phyloP scores from a whole-genome alignment of 2,797 vertebrate species.

The Chrysocyon brachyurus region DNA sequence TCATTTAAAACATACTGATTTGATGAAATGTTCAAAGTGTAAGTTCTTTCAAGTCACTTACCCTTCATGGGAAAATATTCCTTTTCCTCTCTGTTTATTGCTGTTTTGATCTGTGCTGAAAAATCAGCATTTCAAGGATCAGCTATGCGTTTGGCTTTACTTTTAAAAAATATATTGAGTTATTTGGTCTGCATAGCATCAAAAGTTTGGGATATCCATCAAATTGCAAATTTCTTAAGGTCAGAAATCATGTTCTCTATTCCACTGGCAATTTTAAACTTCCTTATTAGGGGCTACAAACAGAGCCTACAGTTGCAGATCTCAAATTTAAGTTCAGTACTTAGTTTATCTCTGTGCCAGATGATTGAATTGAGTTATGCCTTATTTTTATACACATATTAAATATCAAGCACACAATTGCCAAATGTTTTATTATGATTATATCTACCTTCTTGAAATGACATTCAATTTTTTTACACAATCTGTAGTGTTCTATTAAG shows the following conservation, averaged over 20 bases:
- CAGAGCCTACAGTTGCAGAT: background rate
- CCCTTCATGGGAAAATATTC: background rate
- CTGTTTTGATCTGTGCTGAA: conserved; percentile 52
- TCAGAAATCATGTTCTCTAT: conserved; percentile 24
- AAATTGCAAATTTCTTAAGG: conserved; percentile 47
- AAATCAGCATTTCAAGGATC: conserved; percentile 59
- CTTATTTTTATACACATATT: conserved; percentile 27
- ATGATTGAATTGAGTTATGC: background rate
- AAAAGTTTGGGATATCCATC: conserved; percentile 43
- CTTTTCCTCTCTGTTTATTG: conserved; percentile 40
- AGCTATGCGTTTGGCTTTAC: conserved; percentile 24
- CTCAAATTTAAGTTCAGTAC: conserved; percentile 13
- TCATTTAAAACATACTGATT: conserved; percentile 33
- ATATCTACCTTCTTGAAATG: conserved; percentile 6
- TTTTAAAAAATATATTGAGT: conserved; percentile 30
- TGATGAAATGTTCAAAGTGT: conserved; percentile 20
- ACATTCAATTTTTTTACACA: background rate
- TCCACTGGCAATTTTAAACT: conserved; percentile 24
- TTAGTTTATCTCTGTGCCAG: conserved; percentile 20
- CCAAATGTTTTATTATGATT: conserved; percentile 35
- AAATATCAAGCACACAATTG: conserved; percentile 16
- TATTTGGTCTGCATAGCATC: conserved; percentile 48
- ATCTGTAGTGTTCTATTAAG: background rate
- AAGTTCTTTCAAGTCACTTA: conserved; percentile 29
- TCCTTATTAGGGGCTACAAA: background rate